These are phyloP conservation scores for Lemur catta DNA, from an alignment of 2,797 vertebrate species.

Conservation along the genomic window DNA sequence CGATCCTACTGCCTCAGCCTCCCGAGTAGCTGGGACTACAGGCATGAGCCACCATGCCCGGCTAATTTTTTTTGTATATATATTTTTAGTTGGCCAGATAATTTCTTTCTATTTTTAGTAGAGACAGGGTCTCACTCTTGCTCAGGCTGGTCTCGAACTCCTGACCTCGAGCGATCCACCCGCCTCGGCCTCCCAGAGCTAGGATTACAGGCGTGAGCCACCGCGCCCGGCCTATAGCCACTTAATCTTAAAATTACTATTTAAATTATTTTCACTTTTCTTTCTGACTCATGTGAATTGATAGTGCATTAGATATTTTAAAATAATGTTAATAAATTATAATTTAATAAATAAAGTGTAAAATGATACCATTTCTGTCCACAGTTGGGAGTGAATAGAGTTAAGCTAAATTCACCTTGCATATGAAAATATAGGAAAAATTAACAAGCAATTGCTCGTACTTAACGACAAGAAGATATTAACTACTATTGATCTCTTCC, in stretches of 20 bases:
- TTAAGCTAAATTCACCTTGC: conserved; percentile 21
- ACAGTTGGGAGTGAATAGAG: not conserved
- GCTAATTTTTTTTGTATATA: too few species aligned
- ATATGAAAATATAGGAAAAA: conserved; percentile 28
- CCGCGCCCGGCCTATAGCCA: too few species aligned
- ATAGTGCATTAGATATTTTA: conserved; percentile 2
- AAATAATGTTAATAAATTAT: not conserved
- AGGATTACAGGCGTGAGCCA: too few species aligned
- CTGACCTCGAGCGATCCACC: too few species aligned
- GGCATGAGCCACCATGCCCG: too few species aligned
- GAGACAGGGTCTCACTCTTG: too few species aligned
- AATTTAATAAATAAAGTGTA: not conserved
- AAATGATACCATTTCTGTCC: not conserved
- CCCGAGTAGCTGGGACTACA: too few species aligned
- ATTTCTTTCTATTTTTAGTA: too few species aligned
- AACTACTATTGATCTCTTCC: not conserved
- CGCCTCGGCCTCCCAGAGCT: too few species aligned
- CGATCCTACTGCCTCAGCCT: too few species aligned
- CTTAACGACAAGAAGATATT: not conserved
- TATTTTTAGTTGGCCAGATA: too few species aligned
- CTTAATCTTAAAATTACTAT: conserved; percentile 24
- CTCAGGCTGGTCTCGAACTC: too few species aligned
- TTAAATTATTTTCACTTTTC: conserved; percentile 46
- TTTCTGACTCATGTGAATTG: not conserved
- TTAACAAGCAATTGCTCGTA: not conserved